Evolutionary conservation across 1,140 invertebrate species (phyloP), one percentile per base, ranked within the genome.

Genomic region (Kradibia gibbosae): DNA sequence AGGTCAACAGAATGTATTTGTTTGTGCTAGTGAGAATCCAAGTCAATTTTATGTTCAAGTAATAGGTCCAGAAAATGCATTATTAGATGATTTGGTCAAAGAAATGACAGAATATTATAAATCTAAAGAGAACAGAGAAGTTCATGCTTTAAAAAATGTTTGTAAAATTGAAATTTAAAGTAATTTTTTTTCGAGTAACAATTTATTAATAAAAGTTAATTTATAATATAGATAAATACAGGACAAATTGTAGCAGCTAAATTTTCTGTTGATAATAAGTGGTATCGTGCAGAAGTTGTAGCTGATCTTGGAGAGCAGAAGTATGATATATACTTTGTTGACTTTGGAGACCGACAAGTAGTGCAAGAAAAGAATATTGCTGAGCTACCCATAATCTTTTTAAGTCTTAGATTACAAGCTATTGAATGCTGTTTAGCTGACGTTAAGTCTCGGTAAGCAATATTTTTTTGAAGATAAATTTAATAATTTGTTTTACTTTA

Each of bases 11-110:
- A 94, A 97, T 88, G 95, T 97, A 11, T 97, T 94, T 90, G 95
- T 98, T 1, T 96, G 95, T 1, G 95, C 96, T 0, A 93, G 96
- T 75, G 94, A 94, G 28, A 94, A 93, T n/a, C 96, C 96, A 20
- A 93, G 93, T 1, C 93, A 94, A 36, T 97, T 98, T 89, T 98
- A 96, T 96, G 91, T 97, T 25, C 96, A 98, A 91, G 93, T 97
- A 62, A 92, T 95, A 48, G 94, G 94, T 0, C 92, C 94, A 1
- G 93, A 94, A 85, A 93, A 94, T 7, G 91, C 93, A 10, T 93
- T 95, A 85, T 89, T 97, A 10, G 95, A 97, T 88, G 91, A 93
- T 65, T 91, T 97, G 67, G 94, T 95, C 22, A 92, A 94, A 15
- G 92, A 95, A 78, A 97, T 97, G 96, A 96, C 95, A 3, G 92